Conservation (phyloP, 2,888 invertebrate species). For the Isoperla grammatica region DNA sequence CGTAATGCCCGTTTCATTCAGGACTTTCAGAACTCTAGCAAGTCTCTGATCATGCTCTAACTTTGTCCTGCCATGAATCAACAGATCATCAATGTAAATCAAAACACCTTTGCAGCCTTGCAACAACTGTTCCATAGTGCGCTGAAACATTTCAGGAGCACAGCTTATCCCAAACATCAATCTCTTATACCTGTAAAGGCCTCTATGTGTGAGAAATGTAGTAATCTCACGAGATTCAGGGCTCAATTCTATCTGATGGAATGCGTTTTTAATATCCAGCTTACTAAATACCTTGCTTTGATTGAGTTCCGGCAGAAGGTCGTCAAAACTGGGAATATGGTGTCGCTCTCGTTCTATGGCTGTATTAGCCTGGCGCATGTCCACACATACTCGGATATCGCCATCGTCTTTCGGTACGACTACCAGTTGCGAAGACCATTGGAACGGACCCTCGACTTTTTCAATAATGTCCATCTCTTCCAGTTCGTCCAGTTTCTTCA, state of each 20-base stretch:
- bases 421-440: conserved; percentile 34
- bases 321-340: conserved; percentile 33
- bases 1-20: conserved; percentile 29
- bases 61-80: conserved; percentile 36
- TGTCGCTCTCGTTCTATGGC: conserved; percentile 34
- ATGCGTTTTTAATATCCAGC: conserved; percentile 39
- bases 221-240: conserved; percentile 38
- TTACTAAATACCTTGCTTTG: conserved; percentile 35
- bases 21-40: conserved; percentile 34
- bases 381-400: conserved; percentile 34
- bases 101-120: conserved; percentile 37
- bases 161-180: conserved; percentile 41
- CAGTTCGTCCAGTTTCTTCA: conserved; percentile 32
- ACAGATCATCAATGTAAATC: conserved; percentile 41
- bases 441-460: conserved; percentile 23
- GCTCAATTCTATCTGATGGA: conserved; percentile 40
- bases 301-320: conserved; percentile 33
- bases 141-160: conserved; percentile 44
- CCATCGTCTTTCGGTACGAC: conserved; percentile 34
- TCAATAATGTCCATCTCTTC: conserved; percentile 23
- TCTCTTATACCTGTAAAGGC: conserved; percentile 41
- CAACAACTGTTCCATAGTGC: conserved; percentile 39
- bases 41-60: conserved; percentile 22
- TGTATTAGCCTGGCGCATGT: conserved; percentile 33
- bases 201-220: too few relatives aligned